Conservation (phyloP, 2,888 invertebrate species). For the Nephrotoma guestfalica region DNA sequence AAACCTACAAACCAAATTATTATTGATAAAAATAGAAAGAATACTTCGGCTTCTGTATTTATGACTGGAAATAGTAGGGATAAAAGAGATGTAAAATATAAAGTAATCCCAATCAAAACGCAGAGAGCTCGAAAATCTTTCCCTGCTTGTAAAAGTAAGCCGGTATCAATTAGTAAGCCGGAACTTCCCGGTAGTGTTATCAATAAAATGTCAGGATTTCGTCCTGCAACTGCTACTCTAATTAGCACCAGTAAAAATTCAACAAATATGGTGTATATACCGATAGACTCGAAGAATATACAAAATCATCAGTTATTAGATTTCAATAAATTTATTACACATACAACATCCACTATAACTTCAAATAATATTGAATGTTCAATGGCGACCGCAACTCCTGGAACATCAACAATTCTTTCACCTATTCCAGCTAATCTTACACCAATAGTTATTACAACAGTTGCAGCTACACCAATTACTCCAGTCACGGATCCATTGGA, state of each 20-base stretch:
- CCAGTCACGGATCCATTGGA: too few species aligned
- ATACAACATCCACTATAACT: neutral
- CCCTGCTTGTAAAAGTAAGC: conserved; percentile 18
- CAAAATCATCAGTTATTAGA: neutral
- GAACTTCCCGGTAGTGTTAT: neutral
- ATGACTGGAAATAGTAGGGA: neutral
- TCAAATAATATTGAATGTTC: neutral
- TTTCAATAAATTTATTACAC: neutral
- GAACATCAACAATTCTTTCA: neutral
- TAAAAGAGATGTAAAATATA: neutral
- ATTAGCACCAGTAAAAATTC: conserved; percentile 13
- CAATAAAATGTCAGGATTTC: neutral
- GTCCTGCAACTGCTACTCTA: neutral
- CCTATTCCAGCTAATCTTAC: neutral
- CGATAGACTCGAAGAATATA: conserved; percentile 16
- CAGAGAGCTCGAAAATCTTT: conserved; percentile 30
- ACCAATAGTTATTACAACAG: conserved; percentile 11
- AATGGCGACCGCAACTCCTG: neutral
- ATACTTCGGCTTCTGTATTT: neutral
- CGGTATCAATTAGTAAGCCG: neutral
- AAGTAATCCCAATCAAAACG: neutral
- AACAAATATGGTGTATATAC: conserved; percentile 30
- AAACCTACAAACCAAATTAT: neutral
- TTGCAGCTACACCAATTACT: conserved; percentile 16
- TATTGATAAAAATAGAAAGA: neutral